Conservation (phyloP, 2,797 vertebrate species). For the Acrossocheilus wenchowensis region DNA sequence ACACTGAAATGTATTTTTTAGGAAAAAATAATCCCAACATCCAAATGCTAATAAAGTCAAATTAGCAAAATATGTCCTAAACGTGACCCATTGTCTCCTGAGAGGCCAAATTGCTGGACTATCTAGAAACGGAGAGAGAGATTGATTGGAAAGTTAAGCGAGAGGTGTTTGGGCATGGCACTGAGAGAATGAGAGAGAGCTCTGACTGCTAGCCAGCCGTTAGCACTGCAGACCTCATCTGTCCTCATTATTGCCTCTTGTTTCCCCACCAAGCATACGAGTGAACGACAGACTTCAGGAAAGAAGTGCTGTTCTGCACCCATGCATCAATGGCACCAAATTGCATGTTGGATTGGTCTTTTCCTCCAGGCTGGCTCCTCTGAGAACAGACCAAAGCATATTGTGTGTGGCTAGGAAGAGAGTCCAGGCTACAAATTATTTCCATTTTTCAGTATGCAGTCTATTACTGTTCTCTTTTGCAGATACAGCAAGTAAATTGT, state of each 20-base stretch:
- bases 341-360: constrained; percentile 73
- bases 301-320: constrained; percentile 73
- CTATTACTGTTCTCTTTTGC: constrained; percentile 22
- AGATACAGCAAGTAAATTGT: constrained; percentile 23
- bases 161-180: constrained; percentile 40
- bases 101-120: constrained; percentile 20
- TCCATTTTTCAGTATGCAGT: not conserved
- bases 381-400: constrained; percentile 58
- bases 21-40: not conserved
- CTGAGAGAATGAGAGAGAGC: constrained; percentile 18
- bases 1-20: not conserved
- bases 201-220: constrained; percentile 55
- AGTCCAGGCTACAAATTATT: constrained; percentile 6
- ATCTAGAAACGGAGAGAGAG: constrained; percentile 15
- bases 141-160: constrained; percentile 47
- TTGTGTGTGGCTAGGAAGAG: constrained; percentile 15
- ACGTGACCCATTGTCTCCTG: constrained; percentile 8
- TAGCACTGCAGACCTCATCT: constrained; percentile 62
- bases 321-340: constrained; percentile 75
- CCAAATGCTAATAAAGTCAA: constrained; percentile 17
- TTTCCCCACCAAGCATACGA: constrained; percentile 59
- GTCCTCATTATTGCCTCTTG: constrained; percentile 66
- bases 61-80: constrained; percentile 28
- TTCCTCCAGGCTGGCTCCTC: constrained; percentile 65
- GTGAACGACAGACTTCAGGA: constrained; percentile 69